Conservation (phyloP, 1,140 invertebrate species). For the Pemphigus obesinymphae region DNA sequence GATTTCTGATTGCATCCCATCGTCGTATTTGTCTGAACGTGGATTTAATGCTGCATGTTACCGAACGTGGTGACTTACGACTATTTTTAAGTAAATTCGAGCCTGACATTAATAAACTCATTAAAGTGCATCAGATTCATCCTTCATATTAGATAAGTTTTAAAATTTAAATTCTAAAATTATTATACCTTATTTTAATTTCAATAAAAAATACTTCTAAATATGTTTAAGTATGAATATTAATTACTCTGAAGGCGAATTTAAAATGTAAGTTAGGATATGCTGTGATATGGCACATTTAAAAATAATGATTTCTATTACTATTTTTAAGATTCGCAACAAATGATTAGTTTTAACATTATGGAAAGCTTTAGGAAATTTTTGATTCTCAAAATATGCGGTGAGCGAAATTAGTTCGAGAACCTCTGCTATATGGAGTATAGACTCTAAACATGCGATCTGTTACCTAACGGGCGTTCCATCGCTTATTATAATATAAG, state of each 20-base stretch:
- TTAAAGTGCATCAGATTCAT: too few species aligned
- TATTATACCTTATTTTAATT: neutral
- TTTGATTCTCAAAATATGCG: neutral
- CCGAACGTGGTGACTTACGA: too few species aligned
- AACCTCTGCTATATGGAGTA: neutral
- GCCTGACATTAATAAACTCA: too few species aligned
- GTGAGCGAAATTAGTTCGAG: neutral
- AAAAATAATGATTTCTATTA: neutral
- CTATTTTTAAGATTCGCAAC: neutral
- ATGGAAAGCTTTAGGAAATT: neutral
- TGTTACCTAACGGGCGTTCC: too few species aligned
- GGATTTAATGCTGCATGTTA: too few species aligned
- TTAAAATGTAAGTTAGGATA: neutral
- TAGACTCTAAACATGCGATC: too few species aligned
- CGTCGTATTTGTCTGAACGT: too few species aligned
- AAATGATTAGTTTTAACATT: neutral
- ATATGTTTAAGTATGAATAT: neutral
- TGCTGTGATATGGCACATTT: neutral
- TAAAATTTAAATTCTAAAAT: too few species aligned
- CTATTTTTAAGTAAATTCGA: too few species aligned
- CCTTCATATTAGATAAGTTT: too few species aligned
- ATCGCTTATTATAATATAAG: too few species aligned
- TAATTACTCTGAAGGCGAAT: neutral
- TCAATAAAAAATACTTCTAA: neutral
- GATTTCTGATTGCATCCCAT: neutral